Evolutionary conservation across 2,888 invertebrate genomes (phyloP).

Genomic region (Limenitis camilla): DNA sequence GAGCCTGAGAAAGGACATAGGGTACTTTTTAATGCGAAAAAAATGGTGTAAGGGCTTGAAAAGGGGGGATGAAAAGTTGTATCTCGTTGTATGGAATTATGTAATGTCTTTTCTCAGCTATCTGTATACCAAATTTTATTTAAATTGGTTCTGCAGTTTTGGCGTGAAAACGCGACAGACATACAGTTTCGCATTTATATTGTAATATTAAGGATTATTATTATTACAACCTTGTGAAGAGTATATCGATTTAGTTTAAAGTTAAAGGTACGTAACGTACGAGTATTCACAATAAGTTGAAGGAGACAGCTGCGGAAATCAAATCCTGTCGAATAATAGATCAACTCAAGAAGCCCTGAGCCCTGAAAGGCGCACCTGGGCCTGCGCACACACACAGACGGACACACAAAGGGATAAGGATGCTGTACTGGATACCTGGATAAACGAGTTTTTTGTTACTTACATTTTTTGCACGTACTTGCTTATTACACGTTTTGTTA

Average conservation of each 20-base stretch:
- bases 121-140: not conserved
- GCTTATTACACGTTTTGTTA: too few species aligned
- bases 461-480: too few species aligned
- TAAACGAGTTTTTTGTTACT: not conserved
- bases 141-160: not conserved
- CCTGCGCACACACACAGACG: slow-evolving; percentile 2
- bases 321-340: slow-evolving; percentile 15
- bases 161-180: not conserved
- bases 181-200: not conserved
- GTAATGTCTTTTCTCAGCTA: too few species aligned
- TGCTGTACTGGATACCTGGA: slow-evolving; percentile 1
- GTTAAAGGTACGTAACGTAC: too few species aligned
- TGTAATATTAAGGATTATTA: not conserved
- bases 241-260: too few species aligned
- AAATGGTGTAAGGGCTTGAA: too few species aligned
- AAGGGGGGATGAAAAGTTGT: too few species aligned
- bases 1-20: too few species aligned
- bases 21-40: too few species aligned
- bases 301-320: slow-evolving; percentile 10
- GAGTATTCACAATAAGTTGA: not conserved
- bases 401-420: slow-evolving; percentile 1
- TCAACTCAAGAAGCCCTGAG: slow-evolving; percentile 10
- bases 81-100: too few species aligned
- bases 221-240: too few species aligned
- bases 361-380: slow-evolving; percentile 23